Percentiles rank a stretch among this genome's conserved stretches.
Evolutionary conservation across 2,888 invertebrate species (phyloP).

Genomic region (Aspidiotus destructor): DNA sequence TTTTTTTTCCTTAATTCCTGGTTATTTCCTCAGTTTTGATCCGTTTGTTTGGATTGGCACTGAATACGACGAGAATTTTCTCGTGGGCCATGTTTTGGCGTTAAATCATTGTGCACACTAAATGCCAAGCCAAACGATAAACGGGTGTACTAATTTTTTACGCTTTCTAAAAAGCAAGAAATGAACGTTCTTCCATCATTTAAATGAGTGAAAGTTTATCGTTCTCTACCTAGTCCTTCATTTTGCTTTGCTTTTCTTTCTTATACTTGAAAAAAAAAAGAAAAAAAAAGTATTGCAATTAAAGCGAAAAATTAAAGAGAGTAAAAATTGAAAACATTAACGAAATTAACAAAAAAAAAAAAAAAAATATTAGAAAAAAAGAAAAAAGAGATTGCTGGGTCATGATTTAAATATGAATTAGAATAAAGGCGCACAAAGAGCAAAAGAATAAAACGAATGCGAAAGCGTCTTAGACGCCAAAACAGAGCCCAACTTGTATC

Average conservation of each 20-base stretch:
- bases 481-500: constrained; percentile 47
- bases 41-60: constrained; percentile 58
- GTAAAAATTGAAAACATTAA: constrained; percentile 12
- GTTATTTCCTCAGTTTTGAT: constrained; percentile 42
- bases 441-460: constrained; percentile 37
- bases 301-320: constrained; percentile 25
- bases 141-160: constrained; percentile 29
- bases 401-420: too few relatives aligned
- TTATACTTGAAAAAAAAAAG: constrained; percentile 9
- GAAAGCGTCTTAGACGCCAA: constrained; percentile 47
- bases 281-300: constrained; percentile 35
- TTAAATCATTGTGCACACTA: constrained; percentile 41
- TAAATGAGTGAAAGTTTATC: neutral
- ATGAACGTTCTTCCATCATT: too few relatives aligned
- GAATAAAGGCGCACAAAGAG: constrained; percentile 43
- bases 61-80: constrained; percentile 1
- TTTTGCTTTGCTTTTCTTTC: constrained; percentile 13
- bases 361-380: constrained; percentile 35
- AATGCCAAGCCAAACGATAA: constrained; percentile 47
- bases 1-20: constrained; percentile 34
- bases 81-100: constrained; percentile 60
- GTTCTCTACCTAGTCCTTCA: neutral
- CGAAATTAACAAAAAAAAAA: constrained; percentile 22
- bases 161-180: too few relatives aligned
- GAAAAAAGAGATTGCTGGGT: constrained; percentile 7